Conservation (phyloP, 2,113 vertebrate species). For the Mesitornis unicolor region DNA sequence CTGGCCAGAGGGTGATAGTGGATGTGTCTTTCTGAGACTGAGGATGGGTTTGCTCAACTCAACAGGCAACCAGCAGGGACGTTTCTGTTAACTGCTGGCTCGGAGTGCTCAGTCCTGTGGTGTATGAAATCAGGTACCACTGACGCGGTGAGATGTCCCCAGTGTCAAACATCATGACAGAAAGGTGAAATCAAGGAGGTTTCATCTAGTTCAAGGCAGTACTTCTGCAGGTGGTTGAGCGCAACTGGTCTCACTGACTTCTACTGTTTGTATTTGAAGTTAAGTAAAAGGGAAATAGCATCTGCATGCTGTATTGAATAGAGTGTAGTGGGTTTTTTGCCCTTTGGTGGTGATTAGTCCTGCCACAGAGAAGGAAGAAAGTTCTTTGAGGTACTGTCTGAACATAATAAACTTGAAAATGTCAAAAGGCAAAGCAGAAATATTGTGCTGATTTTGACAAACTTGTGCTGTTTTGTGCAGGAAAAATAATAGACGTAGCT, state of each 20-base stretch:
- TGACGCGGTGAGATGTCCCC: neutral
- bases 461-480: neutral
- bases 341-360: neutral
- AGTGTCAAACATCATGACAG: rapidly evolving
- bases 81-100: neutral
- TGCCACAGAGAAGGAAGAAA: neutral
- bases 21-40: neutral
- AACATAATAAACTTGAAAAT: constrained; percentile 7
- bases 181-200: neutral
- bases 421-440: constrained; percentile 11
- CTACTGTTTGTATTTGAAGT: neutral
- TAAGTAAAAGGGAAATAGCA: neutral
- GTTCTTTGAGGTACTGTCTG: neutral
- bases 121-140: neutral
- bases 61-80: neutral
- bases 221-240: neutral
- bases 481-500: neutral
- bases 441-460: neutral
- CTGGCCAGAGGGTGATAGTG: rapidly evolving
- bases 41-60: neutral
- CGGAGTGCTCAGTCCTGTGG: neutral
- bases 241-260: neutral
- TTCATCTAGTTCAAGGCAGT: neutral
- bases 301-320: neutral
- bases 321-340: neutral